Evolutionary conservation across 2,113 vertebrate genomes (phyloP), one percentile per base, ranked within the genome.

Genomic region (Chionis minor): DNA sequence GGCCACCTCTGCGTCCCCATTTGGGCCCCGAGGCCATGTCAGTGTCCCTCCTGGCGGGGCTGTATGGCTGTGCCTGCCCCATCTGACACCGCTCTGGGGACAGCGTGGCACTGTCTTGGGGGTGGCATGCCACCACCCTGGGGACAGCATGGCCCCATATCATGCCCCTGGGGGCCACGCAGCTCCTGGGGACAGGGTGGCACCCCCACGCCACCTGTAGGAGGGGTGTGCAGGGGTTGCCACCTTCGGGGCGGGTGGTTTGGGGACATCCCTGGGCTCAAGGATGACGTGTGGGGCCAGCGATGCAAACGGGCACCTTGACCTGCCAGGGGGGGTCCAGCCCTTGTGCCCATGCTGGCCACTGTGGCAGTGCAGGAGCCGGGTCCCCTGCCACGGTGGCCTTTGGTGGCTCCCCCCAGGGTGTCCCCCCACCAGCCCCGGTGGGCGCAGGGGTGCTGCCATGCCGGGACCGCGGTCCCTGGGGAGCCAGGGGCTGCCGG

Each of bases 281-380:
- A 27, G 13, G 56, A 7, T 0, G 0, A 12, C 4, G 0, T 5
- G 4, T 8, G n/a, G n/a, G 26, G 18, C 17, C 1, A 1, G 19
- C 20, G 59, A 7, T 62, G 59, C 54, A 19, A 54, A 38, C 0
- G 2, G 44, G 23, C 45, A 7, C 11, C 52, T 9, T 44, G 20
- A 35, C 24, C 35, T 19, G 72, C 33, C 2, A n/a, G 38, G 38
- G 38, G 38, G 38, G 38, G 38, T 38, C 26, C 9, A 1, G 32
- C 0, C 2, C n/a, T n/a, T 1, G 4, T 62, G 42, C 24, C 47
- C 63, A 3, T 2, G 2, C 15, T 3, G 12, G 40, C 23, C 55
- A 1, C 32, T 0, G 0, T 0, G 4, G 5, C 0, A 1, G 55
- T 55, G 10, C 19, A 10, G 58, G 12, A 84, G 33, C 23, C 1